Base-by-base conservation (phyloP, 2,797 vertebrate genomes). In the Pygocentrus nattereri region DNA sequence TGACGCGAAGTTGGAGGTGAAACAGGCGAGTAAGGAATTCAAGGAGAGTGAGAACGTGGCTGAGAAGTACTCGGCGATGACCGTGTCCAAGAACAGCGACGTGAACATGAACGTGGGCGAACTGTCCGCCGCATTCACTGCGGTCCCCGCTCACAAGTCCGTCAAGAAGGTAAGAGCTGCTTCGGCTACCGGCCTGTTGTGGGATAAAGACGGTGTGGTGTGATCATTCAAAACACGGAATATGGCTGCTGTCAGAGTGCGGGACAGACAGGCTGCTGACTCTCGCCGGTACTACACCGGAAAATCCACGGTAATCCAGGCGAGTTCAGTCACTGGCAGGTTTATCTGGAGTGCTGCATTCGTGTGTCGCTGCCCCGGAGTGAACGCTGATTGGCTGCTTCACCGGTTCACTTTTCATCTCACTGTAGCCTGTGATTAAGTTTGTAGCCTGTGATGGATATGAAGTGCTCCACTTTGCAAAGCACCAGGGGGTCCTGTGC, bases 11-110 rank as follows among this genome's bases (percentile, higher is more conserved):
- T 72, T 90, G 88, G 95, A 95, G 90, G 91, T 94, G 7, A 95
- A 95, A 85, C 95, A 95, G 90, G 94, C 93, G 82, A 95, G 94
- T 1, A 95, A 95, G 92, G 95, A 95, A 90, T 95, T 95, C 71
- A 95, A 95, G 86, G 95, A 95, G 88, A 95, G 94, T n/a, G 95
- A 95, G 68, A 95, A 95, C 88, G 95, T 95, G 0, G 95, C 95
- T 54, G 95, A 95, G 27, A 95, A 95, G 92, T 95, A 95, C 38
- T 95, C 95, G 0, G 94, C 92, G 58, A 70, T 95, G 92, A 95
- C 93, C 0, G 94, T 93, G 19, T 93, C 93, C 90, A 95, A 94
- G 80, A 94, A 94, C 90, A 94, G 93, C 80, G 95, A 95, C 47
- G 91, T 94, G 92, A 94, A 94, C 88, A 94, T 94, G 92, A 94